These are phyloP conservation scores for Laterallus jamaicensis DNA, from an alignment of 2,113 vertebrate genomes.

Conservation along the genomic window DNA sequence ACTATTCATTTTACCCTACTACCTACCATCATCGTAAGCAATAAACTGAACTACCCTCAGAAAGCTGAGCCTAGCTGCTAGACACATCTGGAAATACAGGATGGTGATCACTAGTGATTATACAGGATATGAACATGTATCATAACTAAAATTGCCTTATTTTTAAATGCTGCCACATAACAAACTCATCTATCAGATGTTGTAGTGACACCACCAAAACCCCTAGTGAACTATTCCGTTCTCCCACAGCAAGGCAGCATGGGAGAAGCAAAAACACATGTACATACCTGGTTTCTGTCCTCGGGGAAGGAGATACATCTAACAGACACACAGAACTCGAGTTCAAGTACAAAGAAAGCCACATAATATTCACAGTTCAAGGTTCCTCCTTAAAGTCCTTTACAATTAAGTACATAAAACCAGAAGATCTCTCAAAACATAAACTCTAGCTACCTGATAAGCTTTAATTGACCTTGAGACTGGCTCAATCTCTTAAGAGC, in stretches of 20 bases:
- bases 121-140: no score
- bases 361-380: fast-evolving
- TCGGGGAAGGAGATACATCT: background rate
- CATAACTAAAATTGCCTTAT: no score
- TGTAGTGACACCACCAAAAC: background rate
- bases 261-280: background rate
- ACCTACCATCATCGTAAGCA: background rate
- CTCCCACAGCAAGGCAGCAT: background rate
- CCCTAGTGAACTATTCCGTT: background rate
- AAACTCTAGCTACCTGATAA: background rate
- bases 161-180: background rate
- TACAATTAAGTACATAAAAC: background rate
- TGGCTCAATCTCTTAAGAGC: background rate
- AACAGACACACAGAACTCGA: background rate
- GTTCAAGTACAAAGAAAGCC: background rate
- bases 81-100: background rate
- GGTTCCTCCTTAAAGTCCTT: background rate
- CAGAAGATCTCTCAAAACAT: background rate
- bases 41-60: background rate
- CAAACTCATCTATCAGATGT: background rate
- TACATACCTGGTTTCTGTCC: background rate
- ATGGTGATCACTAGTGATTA: background rate
- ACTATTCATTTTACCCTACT: background rate
- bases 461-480: background rate
- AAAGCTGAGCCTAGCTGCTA: background rate